Percentiles rank a stretch among this genome's conserved stretches.
These are phyloP conservation scores for Hylaeus volcanicus DNA, from an alignment of 1,140 invertebrate species.

Conservation along the genomic window DNA sequence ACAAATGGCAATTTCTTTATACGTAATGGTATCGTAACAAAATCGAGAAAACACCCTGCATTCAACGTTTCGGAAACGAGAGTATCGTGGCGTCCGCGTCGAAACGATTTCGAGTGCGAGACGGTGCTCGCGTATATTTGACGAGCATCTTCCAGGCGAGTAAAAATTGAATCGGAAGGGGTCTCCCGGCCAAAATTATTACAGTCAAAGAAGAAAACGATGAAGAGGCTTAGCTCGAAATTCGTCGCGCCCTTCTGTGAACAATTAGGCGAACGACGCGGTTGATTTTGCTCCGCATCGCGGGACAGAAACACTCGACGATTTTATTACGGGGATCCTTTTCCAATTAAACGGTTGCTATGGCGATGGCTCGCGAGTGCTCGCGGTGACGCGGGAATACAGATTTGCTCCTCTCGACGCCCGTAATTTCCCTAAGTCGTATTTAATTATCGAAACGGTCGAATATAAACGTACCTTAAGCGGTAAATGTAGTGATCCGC, in stretches of 20 bases:
- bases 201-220: slow-evolving; percentile 35
- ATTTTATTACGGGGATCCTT: slow-evolving; percentile 76
- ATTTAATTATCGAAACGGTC: slow-evolving; percentile 2
- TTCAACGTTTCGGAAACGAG: too few species aligned
- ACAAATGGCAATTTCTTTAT: too few species aligned
- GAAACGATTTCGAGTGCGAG: too few species aligned
- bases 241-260: slow-evolving; percentile 40
- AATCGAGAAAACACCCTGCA: too few species aligned
- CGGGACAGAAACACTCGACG: slow-evolving; percentile 69
- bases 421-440: neutral
- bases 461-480: too few species aligned
- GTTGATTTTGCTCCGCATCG: slow-evolving; percentile 53
- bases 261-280: slow-evolving; percentile 35
- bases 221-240: slow-evolving; percentile 24
- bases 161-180: slow-evolving; percentile 9
- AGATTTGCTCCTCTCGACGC: neutral
- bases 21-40: too few species aligned
- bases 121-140: neutral
- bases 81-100: too few species aligned
- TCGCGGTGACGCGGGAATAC: slow-evolving; percentile 48
- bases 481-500: too few species aligned
- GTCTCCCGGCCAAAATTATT: slow-evolving; percentile 10
- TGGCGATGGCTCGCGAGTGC: slow-evolving; percentile 69
- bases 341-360: slow-evolving; percentile 78
- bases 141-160: neutral